Evolutionary conservation across 2,113 vertebrate species (phyloP), one percentile per base, ranked within the genome.

Genomic region (Gambusia holbrooki): DNA sequence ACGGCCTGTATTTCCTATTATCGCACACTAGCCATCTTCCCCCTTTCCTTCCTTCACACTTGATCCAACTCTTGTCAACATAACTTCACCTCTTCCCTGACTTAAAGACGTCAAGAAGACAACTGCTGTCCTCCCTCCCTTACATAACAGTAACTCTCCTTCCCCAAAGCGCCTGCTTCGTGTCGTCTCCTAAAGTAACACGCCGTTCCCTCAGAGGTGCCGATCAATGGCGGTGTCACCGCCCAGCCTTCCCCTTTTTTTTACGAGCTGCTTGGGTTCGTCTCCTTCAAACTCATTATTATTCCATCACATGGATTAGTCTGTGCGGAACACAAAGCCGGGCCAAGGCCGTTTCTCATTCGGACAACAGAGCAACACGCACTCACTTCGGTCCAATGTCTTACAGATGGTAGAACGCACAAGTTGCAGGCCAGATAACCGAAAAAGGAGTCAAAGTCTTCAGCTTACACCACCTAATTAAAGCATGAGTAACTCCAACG

Each of bases 221-320:
- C 76, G 84, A 86, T 89, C 84, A 64, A 84, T 77, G 70, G 17
- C 32, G 10, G 33, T 12, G 40, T 11, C 22, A 29, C 54, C 51
- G 80, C 51, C 35, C n/a, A n/a, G 3, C 40, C 68, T 79, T 76
- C 65, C 51, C 62, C 63, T 58, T 54, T 27, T 54, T 27, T 77
- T 78, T 71, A 80, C 75, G 75, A 68, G 66, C 66, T 10, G 60
- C 61, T 74, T 67, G 48, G 19, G 17, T 22, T 54, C 19, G 48
- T 68, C 68, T 76, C 32, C 79, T 83, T 69, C 64, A 71, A 80
- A 73, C 65, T 81, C 81, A 70, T 89, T 82, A 83, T 77, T 79
- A 70, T 85, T 80, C 76, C 62, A 75, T 84, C 65, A 82, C 82
- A 83, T 60, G 61, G 76, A 87, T 89, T 70, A 71, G 80, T 40